phyloP scores from a whole-genome alignment of 2,888 invertebrate genomes.

The Cataglyphis albicans region DNA sequence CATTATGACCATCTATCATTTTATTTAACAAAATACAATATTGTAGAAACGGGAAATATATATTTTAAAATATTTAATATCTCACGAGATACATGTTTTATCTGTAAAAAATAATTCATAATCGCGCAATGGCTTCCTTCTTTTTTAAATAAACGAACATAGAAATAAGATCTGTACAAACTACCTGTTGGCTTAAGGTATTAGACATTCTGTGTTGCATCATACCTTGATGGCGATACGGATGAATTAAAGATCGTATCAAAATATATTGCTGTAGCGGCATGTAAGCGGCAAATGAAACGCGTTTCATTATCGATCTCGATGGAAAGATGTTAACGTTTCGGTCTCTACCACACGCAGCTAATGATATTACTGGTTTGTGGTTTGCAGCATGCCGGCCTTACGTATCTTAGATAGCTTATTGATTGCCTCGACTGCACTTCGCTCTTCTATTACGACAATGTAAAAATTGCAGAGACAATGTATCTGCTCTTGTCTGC shows the following conservation, averaged over 20 bases:
- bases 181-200: constrained; percentile 30
- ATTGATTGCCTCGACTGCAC: constrained; percentile 74
- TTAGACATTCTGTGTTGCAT: constrained; percentile 43
- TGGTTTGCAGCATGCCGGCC: constrained; percentile 71
- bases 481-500: constrained; percentile 8
- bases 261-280: constrained; percentile 64
- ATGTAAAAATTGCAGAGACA: constrained; percentile 54
- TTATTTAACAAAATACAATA: background rate
- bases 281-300: constrained; percentile 66
- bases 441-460: constrained; percentile 67
- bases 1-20: background rate
- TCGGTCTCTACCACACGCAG: constrained; percentile 60
- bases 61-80: background rate
- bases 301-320: constrained; percentile 74
- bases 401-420: constrained; percentile 77
- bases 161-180: constrained; percentile 26
- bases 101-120: constrained; percentile 15
- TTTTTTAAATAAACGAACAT: constrained; percentile 24
- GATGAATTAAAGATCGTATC: constrained; percentile 73
- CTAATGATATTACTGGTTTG: constrained; percentile 75
- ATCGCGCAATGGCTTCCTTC: background rate
- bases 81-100: background rate
- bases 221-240: constrained; percentile 59
- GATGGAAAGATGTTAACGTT: constrained; percentile 69
- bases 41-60: background rate